Base-by-base conservation (phyloP, 2,113 vertebrate species). In the Pangasianodon hypophthalmus region DNA sequence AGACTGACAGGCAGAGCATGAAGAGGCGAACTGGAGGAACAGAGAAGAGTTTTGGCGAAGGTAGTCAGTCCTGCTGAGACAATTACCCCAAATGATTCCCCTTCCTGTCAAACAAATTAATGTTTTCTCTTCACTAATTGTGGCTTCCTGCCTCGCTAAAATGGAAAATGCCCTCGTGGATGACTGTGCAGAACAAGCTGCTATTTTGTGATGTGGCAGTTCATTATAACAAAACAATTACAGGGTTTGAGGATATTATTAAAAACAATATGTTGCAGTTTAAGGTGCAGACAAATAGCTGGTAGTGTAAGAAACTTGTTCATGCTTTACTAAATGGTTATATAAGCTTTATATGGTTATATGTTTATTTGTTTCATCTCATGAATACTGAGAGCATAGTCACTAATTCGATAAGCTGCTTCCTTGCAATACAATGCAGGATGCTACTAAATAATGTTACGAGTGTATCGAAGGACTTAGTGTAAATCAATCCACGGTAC, bases 71-170 rank as follows among this genome's bases (percentile, higher is more conserved):
- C 83, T 88, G 67, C 91, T 77, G 88, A 86, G 88, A 91, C 87
- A 90, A 91, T 90, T 87, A 91, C 75, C 44, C 64, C 16, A 77
- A 88, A 91, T 50, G 83, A 69, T 82, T 62, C 89, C 75, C 73
- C 52, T 88, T 84, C 79, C 86, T 73, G 48, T 90, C 88, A 88
- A 83, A 83, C 21, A 75, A 90, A 90, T 77, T 0, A 90, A 91
- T 90, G 86, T 84, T 90, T 91, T 88, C 85, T 86, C 73, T 86
- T 71, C 46, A 52, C 58, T 90, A 87, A 87, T 88, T 88, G 87
- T 83, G 85, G 83, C 62, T 85, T 91, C 85, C 86, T 50, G 26
- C 69, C 52, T 26, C 44, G 73, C 84, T 54, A 29, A 87, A 54
- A 84, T 79, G 62, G 29, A 86, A 88, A 81, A 52, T 4, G 6